Conservation (phyloP, 1,140 invertebrate species). For the Pseudomyrmex sp. region DNA sequence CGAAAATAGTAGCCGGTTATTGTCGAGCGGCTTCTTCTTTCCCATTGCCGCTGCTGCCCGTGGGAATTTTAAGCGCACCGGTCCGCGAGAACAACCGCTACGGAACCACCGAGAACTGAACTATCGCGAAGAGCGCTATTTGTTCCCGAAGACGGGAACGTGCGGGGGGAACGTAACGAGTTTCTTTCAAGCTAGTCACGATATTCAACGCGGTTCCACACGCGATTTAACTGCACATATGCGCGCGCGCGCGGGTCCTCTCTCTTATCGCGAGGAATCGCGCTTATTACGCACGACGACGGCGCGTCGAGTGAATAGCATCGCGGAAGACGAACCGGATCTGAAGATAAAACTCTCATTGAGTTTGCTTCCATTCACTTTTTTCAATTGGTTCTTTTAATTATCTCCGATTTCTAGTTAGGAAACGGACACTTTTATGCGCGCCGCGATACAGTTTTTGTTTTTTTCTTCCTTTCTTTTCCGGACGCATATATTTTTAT, state of each 20-base stretch:
- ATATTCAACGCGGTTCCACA: slow-evolving; percentile 10
- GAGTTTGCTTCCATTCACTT: slow-evolving; percentile 17
- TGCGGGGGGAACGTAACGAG: slow-evolving; percentile 36
- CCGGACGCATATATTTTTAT: not conserved
- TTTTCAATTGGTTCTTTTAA: slow-evolving; percentile 18
- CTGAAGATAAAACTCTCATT: slow-evolving; percentile 25
- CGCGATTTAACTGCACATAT: not conserved
- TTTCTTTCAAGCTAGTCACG: slow-evolving; percentile 51
- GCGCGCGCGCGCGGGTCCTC: not conserved
- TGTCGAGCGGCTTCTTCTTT: slow-evolving; percentile 52
- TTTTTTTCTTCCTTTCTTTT: slow-evolving; percentile 2
- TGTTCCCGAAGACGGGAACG: slow-evolving; percentile 34
- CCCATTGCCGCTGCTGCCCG: slow-evolving; percentile 45
- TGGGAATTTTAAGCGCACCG: slow-evolving; percentile 49
- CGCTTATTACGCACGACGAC: slow-evolving; percentile 8
- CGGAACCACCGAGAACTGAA: slow-evolving; percentile 8
- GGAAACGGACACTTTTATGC: slow-evolving; percentile 4
- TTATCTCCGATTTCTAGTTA: slow-evolving; percentile 22
- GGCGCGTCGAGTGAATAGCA: not conserved
- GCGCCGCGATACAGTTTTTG: not conserved
- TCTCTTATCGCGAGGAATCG: not conserved
- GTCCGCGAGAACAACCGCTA: slow-evolving; percentile 48
- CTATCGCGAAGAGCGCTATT: slow-evolving; percentile 29
- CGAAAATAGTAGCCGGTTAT: slow-evolving; percentile 46
- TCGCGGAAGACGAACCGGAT: not conserved